Percentiles rank a stretch among this genome's conserved stretches.
Conservation (phyloP, 2,888 invertebrate species). For the Cheilosia impressa region DNA sequence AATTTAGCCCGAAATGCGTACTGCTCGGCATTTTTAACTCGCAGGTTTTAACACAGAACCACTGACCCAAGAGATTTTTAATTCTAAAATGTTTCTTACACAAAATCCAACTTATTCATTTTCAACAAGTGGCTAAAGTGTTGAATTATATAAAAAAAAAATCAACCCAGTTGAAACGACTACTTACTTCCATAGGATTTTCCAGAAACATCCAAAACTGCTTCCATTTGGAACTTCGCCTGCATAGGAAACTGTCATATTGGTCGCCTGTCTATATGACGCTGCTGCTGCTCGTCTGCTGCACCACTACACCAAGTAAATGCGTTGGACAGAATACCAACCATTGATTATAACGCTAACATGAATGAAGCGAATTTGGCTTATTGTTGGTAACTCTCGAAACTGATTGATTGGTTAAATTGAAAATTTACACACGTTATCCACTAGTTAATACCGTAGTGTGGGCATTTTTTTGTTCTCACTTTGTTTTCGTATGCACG, state of each 20-base stretch:
- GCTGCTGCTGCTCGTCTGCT: slow-evolving; percentile 6
- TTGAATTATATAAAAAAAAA: neutral
- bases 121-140: too few species aligned
- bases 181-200: slow-evolving; percentile 93
- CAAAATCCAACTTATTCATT: too few species aligned
- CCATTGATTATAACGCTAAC: slow-evolving; percentile 29
- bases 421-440: slow-evolving; percentile 61
- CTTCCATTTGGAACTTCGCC: slow-evolving; percentile 96
- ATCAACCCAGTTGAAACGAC: too few species aligned
- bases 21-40: too few species aligned
- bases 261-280: slow-evolving; percentile 49
- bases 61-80: too few species aligned
- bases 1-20: too few species aligned
- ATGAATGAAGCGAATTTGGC: slow-evolving; percentile 14
- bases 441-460: slow-evolving; percentile 34
- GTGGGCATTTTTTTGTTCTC: slow-evolving; percentile 48
- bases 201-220: slow-evolving; percentile 96
- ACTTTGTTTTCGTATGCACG: slow-evolving; percentile 38
- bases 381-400: slow-evolving; percentile 43
- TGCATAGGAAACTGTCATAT: slow-evolving; percentile 95
- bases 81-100: too few species aligned
- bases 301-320: slow-evolving; percentile 39
- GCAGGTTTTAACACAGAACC: too few species aligned
- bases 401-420: slow-evolving; percentile 17
- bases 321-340: slow-evolving; percentile 40